Base-by-base conservation (phyloP, 1,140 invertebrate species). In the Drosophila pallidifrons region DNA sequence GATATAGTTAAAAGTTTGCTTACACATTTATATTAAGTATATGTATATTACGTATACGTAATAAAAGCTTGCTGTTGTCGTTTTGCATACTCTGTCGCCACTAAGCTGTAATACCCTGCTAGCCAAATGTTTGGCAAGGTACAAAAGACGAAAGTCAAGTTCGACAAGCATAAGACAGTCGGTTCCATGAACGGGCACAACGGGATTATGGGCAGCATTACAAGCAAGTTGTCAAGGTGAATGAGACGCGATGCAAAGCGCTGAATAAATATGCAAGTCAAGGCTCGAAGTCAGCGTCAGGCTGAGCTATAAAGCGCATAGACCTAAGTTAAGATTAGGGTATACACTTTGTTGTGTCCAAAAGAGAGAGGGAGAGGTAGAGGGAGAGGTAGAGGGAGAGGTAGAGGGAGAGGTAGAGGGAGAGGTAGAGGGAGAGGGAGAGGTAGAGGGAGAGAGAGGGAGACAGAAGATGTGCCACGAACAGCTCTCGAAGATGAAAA, bases 401-500 rank as follows among this genome's bases (percentile, higher is more conserved):
- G 16, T 15, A 1, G 5, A 1, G 16, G 1, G 28, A 6, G n/a
- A 5, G 6, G n/a, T n/a, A n/a, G n/a, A n/a, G n/a, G n/a, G n/a
- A n/a, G n/a, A n/a, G n/a, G n/a, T n/a, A n/a, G n/a, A 43, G 7
- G 8, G 28, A 35, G 8, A 52, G 8, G 13, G 10, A 8, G 32
- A 7, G 20, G 20, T 15, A 1, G 5, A 1, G 16, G n/a, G n/a
- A n/a, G n/a, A n/a, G n/a, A n/a, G n/a, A n/a, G n/a, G 5, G 5
- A 8, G 65, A 25, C 20, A 25, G n/a, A 20, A 13, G 43, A 32
- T 25, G 54, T 25, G 43, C 41, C 13, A 15, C 10, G 25, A n/a
- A 60, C 49, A 45, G 71, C 41, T 54, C 57, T 70, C 66, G 16
- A 75, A 65, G 68, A 79, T 80, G 71, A 88, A 88, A 83, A 68